These are phyloP conservation scores for Myocastor coypus DNA, from an alignment of 2,113 vertebrate genomes.

Conservation along the genomic window DNA sequence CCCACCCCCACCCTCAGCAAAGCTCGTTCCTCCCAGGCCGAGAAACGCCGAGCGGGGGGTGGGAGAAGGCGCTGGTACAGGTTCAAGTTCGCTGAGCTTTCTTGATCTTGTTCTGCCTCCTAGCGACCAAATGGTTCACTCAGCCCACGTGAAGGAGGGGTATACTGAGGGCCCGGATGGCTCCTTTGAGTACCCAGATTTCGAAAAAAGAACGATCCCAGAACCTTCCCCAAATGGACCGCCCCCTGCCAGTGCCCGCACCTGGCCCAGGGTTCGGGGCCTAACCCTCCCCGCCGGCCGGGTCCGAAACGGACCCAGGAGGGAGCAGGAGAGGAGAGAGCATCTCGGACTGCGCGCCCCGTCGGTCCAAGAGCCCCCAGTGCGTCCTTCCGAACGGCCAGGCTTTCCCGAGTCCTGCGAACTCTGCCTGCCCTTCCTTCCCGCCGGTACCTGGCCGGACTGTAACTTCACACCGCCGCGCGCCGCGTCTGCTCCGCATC, in stretches of 20 bases:
- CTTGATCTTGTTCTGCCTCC: conserved; percentile 97
- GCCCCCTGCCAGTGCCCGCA: not conserved
- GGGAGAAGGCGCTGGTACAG: conserved; percentile 88
- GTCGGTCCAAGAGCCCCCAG: conserved; percentile 43
- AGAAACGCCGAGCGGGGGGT: conserved; percentile 64
- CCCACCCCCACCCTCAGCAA: conserved; percentile 65
- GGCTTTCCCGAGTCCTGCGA: conserved; percentile 75
- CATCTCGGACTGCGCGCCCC: conserved; percentile 29
- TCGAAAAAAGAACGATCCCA: not conserved
- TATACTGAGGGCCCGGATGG: not conserved
- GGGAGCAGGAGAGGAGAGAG: not conserved
- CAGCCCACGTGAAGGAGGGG: conserved; percentile 38
- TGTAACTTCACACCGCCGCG: conserved; percentile 81
- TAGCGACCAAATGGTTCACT: conserved; percentile 90
- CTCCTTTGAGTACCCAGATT: conserved; percentile 51
- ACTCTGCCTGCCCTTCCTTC: conserved; percentile 76
- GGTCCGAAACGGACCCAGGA: conserved; percentile 38
- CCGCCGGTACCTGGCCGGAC: conserved; percentile 82
- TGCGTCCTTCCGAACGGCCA: conserved; percentile 60
- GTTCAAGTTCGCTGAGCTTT: conserved; percentile 93
- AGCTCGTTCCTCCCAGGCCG: conserved; percentile 63
- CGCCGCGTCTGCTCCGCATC: conserved; percentile 81
- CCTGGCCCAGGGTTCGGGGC: not conserved
- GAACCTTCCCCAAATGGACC: not conserved
- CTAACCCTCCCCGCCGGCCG: conserved; percentile 46